phyloP scores from a whole-genome alignment of 2,797 vertebrate genomes.

The Poecilia gillii region DNA sequence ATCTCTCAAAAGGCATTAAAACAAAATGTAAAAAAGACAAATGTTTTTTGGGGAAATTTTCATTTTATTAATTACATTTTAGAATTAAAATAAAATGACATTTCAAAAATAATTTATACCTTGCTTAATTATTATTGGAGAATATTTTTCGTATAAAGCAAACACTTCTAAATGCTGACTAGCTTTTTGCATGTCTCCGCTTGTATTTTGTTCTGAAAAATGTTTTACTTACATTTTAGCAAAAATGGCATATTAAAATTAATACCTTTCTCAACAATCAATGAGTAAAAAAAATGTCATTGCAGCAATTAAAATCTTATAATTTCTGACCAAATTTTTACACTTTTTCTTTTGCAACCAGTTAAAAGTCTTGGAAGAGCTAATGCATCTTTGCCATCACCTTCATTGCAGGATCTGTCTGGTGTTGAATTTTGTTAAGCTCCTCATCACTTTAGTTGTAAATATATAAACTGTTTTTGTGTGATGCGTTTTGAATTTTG shows the following conservation, averaged over 20 bases:
- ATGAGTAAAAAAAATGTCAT: not conserved
- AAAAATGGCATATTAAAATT: not conserved
- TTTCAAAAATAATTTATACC: not conserved
- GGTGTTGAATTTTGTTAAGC: too few relatives aligned
- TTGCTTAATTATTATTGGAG: not conserved
- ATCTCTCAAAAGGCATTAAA: not conserved
- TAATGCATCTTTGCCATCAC: not conserved
- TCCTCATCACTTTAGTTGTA: not conserved
- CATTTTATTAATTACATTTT: not conserved
- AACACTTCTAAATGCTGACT: not conserved
- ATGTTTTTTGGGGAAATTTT: fast-evolving
- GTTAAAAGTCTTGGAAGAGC: not conserved
- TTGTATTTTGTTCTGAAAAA: not conserved
- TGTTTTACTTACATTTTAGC: not conserved
- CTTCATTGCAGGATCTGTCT: not conserved
- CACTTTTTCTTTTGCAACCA: not conserved
- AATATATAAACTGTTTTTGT: not conserved
- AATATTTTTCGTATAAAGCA: not conserved
- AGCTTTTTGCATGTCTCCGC: not conserved
- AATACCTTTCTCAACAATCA: not conserved
- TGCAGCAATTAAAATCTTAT: not conserved
- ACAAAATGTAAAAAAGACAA: not conserved
- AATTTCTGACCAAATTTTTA: not conserved
- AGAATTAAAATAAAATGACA: not conserved
- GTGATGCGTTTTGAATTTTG: not conserved